Evolutionary conservation across 23 tunicate genomes (phyloP), one percentile per base, ranked within the genome.

Genomic region (Ciona savignyi): DNA sequence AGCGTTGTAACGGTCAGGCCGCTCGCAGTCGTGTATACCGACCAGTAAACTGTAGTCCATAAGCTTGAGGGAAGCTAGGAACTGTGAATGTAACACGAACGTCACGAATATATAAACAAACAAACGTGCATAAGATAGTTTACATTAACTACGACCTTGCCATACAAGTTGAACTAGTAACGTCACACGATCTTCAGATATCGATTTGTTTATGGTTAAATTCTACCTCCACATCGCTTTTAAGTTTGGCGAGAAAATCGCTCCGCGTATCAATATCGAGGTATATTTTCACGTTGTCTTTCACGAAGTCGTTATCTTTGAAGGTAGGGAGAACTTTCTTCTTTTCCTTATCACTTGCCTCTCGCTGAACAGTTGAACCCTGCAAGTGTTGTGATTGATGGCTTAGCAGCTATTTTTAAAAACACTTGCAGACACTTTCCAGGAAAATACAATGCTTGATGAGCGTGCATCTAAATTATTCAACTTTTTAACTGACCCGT

Each of bases 281-380:
- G 71, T 90, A 80, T 1, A 90, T 81, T 71, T 90, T 90, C 34
- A 84, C 65, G 75, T 90, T 90, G 70, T 81, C 97, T 76, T 90
- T 90, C 27, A 90, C 96, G 70, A 95, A 95, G 66, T 95, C 99
- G 78, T 88, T 88, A 65, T 95, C 99, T 73, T 90, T 90, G 73
- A 83, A 88, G 22, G 96, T 88, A 0, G 99, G 99, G 33, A 83
- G 70, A 15, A 74, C 86, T 69, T 95, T 95, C 79, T 67, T 75
- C 77, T 95, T 95, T 51, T 95, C 99, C 66, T 95, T 95, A 29
- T 93, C 87, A 35, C 93, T 82, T 6, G 99, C 99, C 67, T 84
- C 92, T 27, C 99, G 83, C 35, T 90, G 95, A n/a, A 95, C 95
- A 1, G 99, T 95, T 6, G 99, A 95, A 33, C 99, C 99, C 96